A percentile compares a stretch with the other conserved stretches of the same genome.
These are phyloP conservation scores for Pandemis cinnamomeana DNA, from an alignment of 2,888 invertebrate species.

Conservation along the genomic window DNA sequence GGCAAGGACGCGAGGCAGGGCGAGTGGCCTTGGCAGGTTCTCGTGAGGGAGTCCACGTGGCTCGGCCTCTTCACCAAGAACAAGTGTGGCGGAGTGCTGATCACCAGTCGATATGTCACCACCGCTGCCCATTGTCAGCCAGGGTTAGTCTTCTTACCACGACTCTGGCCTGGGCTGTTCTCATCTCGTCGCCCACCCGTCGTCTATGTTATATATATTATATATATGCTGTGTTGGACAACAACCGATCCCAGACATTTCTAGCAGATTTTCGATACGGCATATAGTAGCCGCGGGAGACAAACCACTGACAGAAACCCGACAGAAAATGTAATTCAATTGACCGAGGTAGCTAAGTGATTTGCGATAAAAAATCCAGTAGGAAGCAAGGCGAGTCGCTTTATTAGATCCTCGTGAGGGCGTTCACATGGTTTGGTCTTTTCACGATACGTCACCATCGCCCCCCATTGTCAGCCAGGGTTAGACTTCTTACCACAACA, in stretches of 20 bases:
- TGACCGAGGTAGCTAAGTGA: too few relatives aligned
- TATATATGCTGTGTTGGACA: too few relatives aligned
- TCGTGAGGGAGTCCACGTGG: slow-evolving; percentile 97
- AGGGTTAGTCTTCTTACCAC: slow-evolving; percentile 84
- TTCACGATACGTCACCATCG: slow-evolving; percentile 96
- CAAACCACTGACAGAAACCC: too few relatives aligned
- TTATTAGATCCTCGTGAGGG: slow-evolving; percentile 93
- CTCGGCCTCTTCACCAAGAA: slow-evolving; percentile 96
- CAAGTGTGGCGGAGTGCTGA: slow-evolving; percentile 97
- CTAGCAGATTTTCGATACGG: too few relatives aligned
- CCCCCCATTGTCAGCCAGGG: slow-evolving; percentile 98
- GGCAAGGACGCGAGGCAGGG: slow-evolving; percentile 94
- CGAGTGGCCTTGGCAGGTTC: slow-evolving; percentile 96
- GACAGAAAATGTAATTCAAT: too few relatives aligned
- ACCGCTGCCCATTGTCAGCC: slow-evolving; percentile 98
- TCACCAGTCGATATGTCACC: slow-evolving; percentile 93
- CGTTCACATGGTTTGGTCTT: slow-evolving; percentile 96
- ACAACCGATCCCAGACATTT: too few relatives aligned
- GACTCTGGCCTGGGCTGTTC: too few relatives aligned
- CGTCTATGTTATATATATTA: too few relatives aligned
- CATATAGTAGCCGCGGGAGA: too few relatives aligned
- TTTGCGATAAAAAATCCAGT: too few relatives aligned
- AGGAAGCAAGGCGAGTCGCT: too few relatives aligned
- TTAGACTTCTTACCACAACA: slow-evolving; percentile 63
- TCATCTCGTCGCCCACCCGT: too few relatives aligned